Evolutionary conservation across 2,888 invertebrate genomes (phyloP), one percentile per base, ranked within the genome.

Genomic region (Gasteruption jaculator): DNA sequence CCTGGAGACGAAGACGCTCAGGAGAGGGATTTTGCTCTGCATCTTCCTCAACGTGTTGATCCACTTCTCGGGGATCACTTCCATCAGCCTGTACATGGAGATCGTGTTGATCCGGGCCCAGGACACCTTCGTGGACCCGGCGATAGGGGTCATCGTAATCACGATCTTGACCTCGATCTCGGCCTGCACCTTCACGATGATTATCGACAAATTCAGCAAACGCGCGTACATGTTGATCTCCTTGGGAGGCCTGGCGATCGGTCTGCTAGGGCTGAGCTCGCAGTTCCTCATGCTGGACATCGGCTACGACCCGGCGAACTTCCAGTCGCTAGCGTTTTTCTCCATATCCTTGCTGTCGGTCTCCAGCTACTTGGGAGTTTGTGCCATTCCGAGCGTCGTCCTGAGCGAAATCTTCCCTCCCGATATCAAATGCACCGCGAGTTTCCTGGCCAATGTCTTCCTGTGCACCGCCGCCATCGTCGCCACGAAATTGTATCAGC

Each of bases 21-120:
- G 53, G 5, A 59, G 54, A 4, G 63, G 65, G 1, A 14, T 63
- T 6, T n/a, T 59, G 3, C 43, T 67, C 11, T 45, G 53, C 1
- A 43, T 48, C 3, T 26, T 56, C 0, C 41, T 69, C 1, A 61
- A 59, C 36, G 45, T 61, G 8, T 62, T 64, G 34, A 49, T 58
- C 40, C 68, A 68, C 31, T 24, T 63, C 4, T 55, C 58, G 40
- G 69, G 69, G 7, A 34, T 66, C 0, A 60, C 61, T 30, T 53
- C 57, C 3, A 42, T 68, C 3, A 20, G 60, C 3, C 62, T 58
- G 25, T 68, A 67, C 48, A 63, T 66, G 63, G 67, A 68, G 37
- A 55, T 55, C 4, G 63, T 68, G 7, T 35, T 68, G 22, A 54
- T 12, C 5, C 52, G 50, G 1, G 60, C 58, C 1, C 24, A 48